These are phyloP conservation scores for Netelia inedita DNA, from an alignment of 2,888 invertebrate genomes.

Conservation along the genomic window DNA sequence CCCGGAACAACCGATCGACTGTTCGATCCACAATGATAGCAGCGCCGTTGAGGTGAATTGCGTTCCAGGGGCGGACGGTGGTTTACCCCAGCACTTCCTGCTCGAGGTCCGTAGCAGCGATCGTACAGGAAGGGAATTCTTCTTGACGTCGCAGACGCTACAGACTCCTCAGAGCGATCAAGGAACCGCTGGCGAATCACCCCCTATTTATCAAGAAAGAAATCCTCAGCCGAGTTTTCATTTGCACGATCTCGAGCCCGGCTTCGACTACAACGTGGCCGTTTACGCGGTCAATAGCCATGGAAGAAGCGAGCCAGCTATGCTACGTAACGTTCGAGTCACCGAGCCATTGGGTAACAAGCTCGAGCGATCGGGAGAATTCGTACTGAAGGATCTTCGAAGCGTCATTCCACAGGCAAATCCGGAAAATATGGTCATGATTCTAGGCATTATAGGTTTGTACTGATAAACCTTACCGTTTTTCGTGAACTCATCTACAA, in stretches of 20 bases:
- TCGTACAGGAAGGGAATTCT: constrained; percentile 78
- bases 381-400: constrained; percentile 79
- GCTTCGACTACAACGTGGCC: constrained; percentile 91
- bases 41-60: constrained; percentile 90
- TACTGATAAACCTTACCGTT: constrained; percentile 14
- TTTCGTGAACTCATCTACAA: no score
- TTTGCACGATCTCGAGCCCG: constrained; percentile 91
- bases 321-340: constrained; percentile 88
- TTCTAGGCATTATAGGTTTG: constrained; percentile 82
- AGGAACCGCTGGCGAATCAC: constrained; percentile 71
- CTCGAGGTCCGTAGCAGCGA: constrained; percentile 88
- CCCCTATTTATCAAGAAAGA: constrained; percentile 81
- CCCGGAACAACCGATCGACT: constrained; percentile 92
- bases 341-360: constrained; percentile 78
- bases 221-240: constrained; percentile 88
- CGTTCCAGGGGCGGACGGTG: constrained; percentile 92
- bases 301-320: constrained; percentile 91
- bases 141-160: constrained; percentile 83
- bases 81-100: constrained; percentile 92
- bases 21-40: constrained; percentile 90
- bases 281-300: constrained; percentile 94
- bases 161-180: constrained; percentile 81
- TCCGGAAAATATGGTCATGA: constrained; percentile 79
- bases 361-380: constrained; percentile 74
- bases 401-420: constrained; percentile 77